Conservation (phyloP, 2,113 vertebrate genomes). For the Piaya cayana region DNA sequence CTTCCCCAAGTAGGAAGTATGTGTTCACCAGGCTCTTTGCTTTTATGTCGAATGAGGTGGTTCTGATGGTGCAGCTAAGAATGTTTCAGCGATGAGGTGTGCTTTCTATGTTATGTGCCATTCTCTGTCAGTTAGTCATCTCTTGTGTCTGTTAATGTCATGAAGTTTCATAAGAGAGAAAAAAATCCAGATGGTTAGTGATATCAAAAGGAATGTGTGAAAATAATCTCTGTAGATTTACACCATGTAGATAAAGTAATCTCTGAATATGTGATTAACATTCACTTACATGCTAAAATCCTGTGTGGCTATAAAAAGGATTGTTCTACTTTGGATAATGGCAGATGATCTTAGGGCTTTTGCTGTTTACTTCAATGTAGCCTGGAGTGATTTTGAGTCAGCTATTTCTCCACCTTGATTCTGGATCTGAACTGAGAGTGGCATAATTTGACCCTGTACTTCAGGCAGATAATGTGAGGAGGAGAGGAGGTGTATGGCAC, state of each 20-base stretch:
- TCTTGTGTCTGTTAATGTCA: background rate
- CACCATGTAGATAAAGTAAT: rapidly evolving
- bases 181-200: background rate
- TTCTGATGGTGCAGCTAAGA: background rate
- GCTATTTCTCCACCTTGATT: background rate
- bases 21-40: background rate
- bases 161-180: background rate
- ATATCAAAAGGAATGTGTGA: background rate
- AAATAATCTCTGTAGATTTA: background rate
- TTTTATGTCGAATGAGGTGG: background rate
- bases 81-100: background rate
- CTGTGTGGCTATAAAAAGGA: background rate
- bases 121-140: background rate
- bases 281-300: background rate
- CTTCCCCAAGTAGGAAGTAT: background rate
- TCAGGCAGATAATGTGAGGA: background rate
- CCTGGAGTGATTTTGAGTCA: background rate
- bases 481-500: background rate
- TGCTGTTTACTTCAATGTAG: background rate
- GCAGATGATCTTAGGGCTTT: background rate
- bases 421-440: background rate
- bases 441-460: background rate
- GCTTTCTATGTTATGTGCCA: background rate
- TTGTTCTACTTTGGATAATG: background rate
- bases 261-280: background rate